phyloP scores from a whole-genome alignment of 2,797 vertebrate genomes.

The Myotis vivesi region DNA sequence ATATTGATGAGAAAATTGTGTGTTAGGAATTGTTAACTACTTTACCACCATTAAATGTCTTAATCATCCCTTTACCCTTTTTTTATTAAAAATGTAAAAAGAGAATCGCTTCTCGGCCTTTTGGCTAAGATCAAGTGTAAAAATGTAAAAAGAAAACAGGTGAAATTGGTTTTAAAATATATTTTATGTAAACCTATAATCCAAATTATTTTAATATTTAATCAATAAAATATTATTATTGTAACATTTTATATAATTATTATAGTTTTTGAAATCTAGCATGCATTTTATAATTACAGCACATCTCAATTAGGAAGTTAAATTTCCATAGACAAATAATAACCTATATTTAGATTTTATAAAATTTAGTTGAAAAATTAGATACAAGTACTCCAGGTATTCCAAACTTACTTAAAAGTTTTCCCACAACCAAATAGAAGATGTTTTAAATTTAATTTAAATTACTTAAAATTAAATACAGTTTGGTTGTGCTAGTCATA shows the following conservation, averaged over 20 bases:
- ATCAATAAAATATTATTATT: background rate
- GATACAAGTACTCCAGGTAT: background rate
- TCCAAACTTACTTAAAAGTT: background rate
- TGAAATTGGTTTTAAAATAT: background rate
- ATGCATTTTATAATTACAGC: background rate
- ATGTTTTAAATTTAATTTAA: background rate
- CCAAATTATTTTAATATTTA: background rate
- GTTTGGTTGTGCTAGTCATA: background rate
- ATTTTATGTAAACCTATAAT: background rate
- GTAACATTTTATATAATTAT: background rate
- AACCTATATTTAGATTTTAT: background rate
- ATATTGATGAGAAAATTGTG: conserved; percentile 4
- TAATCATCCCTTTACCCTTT: background rate
- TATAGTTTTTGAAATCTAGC: background rate
- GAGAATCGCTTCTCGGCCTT: no score
- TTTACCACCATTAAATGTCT: background rate
- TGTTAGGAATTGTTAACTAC: background rate
- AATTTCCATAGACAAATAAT: background rate
- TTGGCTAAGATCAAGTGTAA: no score
- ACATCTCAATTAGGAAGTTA: background rate
- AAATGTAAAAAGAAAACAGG: background rate
- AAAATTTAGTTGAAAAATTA: background rate
- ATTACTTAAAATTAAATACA: background rate
- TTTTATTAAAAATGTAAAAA: background rate
- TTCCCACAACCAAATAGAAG: background rate